phyloP scores from a whole-genome alignment of 2,113 vertebrate genomes.

The Erythrolamprus reginae region DNA sequence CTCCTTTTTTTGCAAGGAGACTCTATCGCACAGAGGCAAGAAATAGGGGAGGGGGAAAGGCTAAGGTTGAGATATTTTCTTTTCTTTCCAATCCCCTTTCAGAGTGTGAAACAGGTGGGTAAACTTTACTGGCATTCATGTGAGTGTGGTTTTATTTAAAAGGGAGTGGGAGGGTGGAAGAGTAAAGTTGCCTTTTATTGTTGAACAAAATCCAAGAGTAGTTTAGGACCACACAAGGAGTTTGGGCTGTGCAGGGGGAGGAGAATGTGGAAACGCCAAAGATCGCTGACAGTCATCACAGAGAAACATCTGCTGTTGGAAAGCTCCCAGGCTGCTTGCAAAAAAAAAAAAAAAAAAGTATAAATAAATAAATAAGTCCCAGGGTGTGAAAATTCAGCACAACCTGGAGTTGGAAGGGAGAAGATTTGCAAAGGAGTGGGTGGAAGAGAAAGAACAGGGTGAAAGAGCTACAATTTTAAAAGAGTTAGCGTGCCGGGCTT shows the following conservation, averaged over 20 bases:
- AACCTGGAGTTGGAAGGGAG: constrained; percentile 28
- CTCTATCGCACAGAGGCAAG: constrained; percentile 27
- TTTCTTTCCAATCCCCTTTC: constrained; percentile 30
- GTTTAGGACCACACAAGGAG: constrained; percentile 96
- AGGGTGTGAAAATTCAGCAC: constrained; percentile 81
- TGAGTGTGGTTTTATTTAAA: constrained; percentile 62
- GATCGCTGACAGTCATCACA: constrained; percentile 85
- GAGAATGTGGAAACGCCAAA: constrained; percentile 70
- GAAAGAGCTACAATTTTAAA: not conserved
- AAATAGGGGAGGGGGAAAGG: not conserved
- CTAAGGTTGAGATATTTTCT: not conserved
- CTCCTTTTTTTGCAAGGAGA: not conserved
- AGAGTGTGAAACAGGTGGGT: constrained; percentile 84
- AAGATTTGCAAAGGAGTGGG: not conserved
- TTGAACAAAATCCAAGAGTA: constrained; percentile 95
- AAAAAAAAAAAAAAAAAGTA: constrained; percentile 69
- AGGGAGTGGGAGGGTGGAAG: constrained; percentile 61
- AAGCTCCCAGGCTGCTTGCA: constrained; percentile 69
- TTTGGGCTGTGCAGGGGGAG: constrained; percentile 54
- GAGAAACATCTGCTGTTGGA: constrained; percentile 85
- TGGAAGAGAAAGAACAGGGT: not conserved
- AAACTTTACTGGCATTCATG: constrained; percentile 79
- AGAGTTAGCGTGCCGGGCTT: constrained; percentile 32
- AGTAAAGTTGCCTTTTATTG: constrained; percentile 77
- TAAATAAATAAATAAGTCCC: constrained; percentile 77